Percentiles rank a stretch among this genome's conserved stretches.
These are phyloP conservation scores for Dicyrtomina minuta DNA, from an alignment of 2,888 invertebrate genomes.

Conservation along the genomic window DNA sequence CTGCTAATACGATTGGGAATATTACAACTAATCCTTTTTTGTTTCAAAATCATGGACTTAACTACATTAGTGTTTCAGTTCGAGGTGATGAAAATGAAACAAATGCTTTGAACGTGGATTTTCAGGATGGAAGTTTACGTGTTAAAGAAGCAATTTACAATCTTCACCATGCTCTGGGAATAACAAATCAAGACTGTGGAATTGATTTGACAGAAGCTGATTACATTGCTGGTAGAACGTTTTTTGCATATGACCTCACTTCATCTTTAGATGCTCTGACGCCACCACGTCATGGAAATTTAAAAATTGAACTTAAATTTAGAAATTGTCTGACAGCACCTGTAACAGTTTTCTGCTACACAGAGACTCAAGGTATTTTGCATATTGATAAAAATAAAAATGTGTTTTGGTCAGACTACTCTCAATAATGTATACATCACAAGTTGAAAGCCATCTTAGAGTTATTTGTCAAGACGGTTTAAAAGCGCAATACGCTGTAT, in stretches of 20 bases:
- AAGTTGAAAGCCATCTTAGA: slow-evolving; percentile 2
- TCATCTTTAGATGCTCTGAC: background rate
- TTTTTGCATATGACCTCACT: slow-evolving; percentile 23
- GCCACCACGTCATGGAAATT: slow-evolving; percentile 12
- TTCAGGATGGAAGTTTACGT: background rate
- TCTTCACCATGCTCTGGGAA: slow-evolving; percentile 2
- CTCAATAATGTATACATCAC: slow-evolving; percentile 30
- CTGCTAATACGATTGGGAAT: slow-evolving; percentile 14
- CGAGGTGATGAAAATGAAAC: slow-evolving; percentile 5
- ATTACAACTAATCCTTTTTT: slow-evolving; percentile 17
- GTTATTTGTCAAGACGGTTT: slow-evolving; percentile 1
- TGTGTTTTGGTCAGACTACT: slow-evolving; percentile 35
- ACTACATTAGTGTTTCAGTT: slow-evolving; percentile 6
- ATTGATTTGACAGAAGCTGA: slow-evolving; percentile 7
- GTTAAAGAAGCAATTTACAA: slow-evolving; percentile 15
- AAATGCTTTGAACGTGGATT: background rate
- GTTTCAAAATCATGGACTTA: slow-evolving; percentile 8
- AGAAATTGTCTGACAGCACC: slow-evolving; percentile 7
- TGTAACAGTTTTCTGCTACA: slow-evolving; percentile 38
- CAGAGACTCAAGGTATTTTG: slow-evolving; percentile 34
- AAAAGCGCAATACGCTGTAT: slow-evolving; percentile 18
- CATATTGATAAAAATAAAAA: slow-evolving; percentile 37
- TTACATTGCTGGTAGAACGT: slow-evolving; percentile 9
- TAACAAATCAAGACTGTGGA: slow-evolving; percentile 10
- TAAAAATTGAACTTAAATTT: slow-evolving; percentile 34